These are phyloP conservation scores for Phenganax subtilis DNA, from an alignment of 92 coral and sea anemone genomes.

Conservation along the genomic window DNA sequence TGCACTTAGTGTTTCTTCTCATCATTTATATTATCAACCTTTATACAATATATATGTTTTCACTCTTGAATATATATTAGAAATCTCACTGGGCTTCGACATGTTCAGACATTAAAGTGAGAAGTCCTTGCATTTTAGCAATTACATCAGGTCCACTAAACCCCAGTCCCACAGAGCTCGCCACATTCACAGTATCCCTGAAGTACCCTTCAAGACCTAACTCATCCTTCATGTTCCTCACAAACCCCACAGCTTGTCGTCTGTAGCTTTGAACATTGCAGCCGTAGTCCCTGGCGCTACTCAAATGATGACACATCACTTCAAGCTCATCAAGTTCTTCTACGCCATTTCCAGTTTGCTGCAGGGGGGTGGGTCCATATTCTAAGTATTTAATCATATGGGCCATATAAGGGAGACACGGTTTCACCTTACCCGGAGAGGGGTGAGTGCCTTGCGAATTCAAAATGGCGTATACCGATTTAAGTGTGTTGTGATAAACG, in stretches of 20 bases:
- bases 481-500: constrained; percentile 84
- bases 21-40: not conserved
- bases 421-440: constrained; percentile 69
- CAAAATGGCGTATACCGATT: constrained; percentile 79
- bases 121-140: constrained; percentile 63
- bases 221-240: constrained; percentile 32
- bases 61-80: not conserved
- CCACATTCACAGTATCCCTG: constrained; percentile 26
- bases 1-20: not conserved
- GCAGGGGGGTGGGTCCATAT: constrained; percentile 35
- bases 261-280: constrained; percentile 23
- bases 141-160: constrained; percentile 55
- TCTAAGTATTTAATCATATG: constrained; percentile 79
- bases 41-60: not conserved
- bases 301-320: constrained; percentile 33
- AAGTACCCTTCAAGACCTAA: constrained; percentile 19
- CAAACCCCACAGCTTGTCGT: constrained; percentile 36
- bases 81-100: constrained; percentile 50
- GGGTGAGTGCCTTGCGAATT: constrained; percentile 97
- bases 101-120: constrained; percentile 83
- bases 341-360: constrained; percentile 17
- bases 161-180: constrained; percentile 59
- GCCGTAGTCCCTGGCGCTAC: constrained; percentile 31
- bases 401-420: constrained; percentile 84
- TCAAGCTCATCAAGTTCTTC: constrained; percentile 37